Evolutionary conservation across 2,797 vertebrate genomes (phyloP).

Genomic region (Liparis tanakae): DNA sequence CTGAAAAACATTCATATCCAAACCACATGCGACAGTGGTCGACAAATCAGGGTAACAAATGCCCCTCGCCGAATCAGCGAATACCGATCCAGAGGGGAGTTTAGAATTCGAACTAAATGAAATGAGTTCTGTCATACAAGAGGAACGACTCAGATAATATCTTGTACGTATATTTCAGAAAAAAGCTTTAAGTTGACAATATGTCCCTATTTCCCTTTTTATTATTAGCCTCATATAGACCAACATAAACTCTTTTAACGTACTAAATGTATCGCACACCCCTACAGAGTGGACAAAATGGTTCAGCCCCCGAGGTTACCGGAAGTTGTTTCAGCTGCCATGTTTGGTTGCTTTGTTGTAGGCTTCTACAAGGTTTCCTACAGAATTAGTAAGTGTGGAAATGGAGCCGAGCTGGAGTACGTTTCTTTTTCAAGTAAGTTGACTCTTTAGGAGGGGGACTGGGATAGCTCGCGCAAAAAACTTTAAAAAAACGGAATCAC

Average conservation of each 20-base stretch:
- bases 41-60: conserved; percentile 67
- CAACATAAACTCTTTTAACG: background rate
- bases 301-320: conserved; percentile 80
- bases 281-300: conserved; percentile 57
- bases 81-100: conserved; percentile 56
- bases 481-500: background rate
- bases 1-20: conserved; percentile 35
- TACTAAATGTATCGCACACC: conserved; percentile 11
- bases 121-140: background rate
- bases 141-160: fast-evolving
- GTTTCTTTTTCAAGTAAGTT: conserved; percentile 88
- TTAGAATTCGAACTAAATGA: background rate
- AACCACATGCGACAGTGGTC: conserved; percentile 75
- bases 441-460: conserved; percentile 40
- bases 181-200: fast-evolving
- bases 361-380: conserved; percentile 82
- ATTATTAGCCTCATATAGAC: fast-evolving
- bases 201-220: fast-evolving
- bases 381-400: conserved; percentile 86
- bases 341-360: conserved; percentile 90
- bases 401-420: conserved; percentile 88
- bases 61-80: conserved; percentile 67
- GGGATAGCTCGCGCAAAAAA: conserved; percentile 28
- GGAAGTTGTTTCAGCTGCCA: conserved; percentile 87
- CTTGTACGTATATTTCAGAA: fast-evolving